These are phyloP conservation scores for Picus viridis DNA, from an alignment of 2,797 vertebrate genomes.

Conservation along the genomic window DNA sequence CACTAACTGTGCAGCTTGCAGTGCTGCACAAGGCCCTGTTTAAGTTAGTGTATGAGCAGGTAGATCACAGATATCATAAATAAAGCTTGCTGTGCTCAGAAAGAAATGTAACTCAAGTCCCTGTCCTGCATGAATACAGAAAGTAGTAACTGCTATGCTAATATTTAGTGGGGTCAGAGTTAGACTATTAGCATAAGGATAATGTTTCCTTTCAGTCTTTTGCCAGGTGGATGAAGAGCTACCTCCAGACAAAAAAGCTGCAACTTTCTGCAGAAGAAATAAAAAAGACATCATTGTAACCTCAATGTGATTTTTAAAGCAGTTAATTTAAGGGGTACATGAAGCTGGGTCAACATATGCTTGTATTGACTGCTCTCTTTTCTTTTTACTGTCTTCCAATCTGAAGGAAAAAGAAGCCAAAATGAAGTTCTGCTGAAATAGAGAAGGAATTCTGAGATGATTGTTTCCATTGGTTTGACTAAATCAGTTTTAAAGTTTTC, in stretches of 20 bases:
- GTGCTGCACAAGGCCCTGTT: neutral
- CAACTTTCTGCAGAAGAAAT: neutral
- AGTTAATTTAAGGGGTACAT: neutral
- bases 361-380: neutral
- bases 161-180: neutral
- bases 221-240: neutral
- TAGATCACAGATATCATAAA: neutral
- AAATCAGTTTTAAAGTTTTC: neutral
- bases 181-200: neutral
- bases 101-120: neutral
- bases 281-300: neutral
- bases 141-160: neutral
- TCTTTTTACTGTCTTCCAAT: neutral
- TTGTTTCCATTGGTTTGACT: neutral
- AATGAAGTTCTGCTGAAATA: neutral
- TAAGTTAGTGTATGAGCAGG: neutral
- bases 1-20: neutral
- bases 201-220: neutral
- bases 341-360: neutral
- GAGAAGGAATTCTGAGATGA: neutral
- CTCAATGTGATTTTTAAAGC: neutral
- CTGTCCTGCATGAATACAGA: neutral
- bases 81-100: neutral
- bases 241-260: neutral
- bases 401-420: neutral